Conservation (phyloP, 2,888 invertebrate genomes). For the Heliconius cydno region DNA sequence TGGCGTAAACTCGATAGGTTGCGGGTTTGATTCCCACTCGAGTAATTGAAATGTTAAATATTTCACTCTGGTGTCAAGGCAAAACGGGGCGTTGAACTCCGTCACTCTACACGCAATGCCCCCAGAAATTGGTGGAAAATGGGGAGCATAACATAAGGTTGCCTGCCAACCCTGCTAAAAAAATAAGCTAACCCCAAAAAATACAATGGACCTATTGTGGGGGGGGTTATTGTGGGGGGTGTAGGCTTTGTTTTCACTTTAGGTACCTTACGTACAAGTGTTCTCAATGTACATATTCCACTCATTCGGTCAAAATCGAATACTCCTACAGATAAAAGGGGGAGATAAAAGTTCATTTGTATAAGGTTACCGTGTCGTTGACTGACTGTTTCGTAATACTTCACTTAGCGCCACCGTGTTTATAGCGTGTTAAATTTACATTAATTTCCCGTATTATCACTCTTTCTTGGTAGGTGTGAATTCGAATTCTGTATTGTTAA, state of each 20-base stretch:
- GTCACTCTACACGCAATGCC: too few relatives aligned
- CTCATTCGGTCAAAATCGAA: slow-evolving; percentile 9
- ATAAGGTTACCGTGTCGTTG: slow-evolving; percentile 38
- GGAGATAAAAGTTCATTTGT: slow-evolving; percentile 32
- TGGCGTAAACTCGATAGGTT: too few relatives aligned
- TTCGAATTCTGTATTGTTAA: neutral
- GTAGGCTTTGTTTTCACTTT: neutral
- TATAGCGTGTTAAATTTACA: slow-evolving; percentile 24
- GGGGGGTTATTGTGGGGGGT: too few relatives aligned
- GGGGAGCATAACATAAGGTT: too few relatives aligned
- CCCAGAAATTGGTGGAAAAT: too few relatives aligned
- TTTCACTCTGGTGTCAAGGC: too few relatives aligned
- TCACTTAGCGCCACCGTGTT: slow-evolving; percentile 25
- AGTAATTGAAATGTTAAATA: too few relatives aligned
- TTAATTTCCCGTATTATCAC: slow-evolving; percentile 27
- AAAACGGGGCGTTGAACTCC: too few relatives aligned
- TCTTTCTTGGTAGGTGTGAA: neutral
- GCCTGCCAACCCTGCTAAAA: neutral
- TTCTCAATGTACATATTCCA: slow-evolving; percentile 14
- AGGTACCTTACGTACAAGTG: neutral
- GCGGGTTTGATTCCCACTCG: too few relatives aligned
- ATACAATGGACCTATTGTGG: too few relatives aligned
- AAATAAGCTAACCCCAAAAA: neutral
- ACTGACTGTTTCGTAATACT: slow-evolving; percentile 34
- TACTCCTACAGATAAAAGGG: slow-evolving; percentile 21